These are phyloP conservation scores for Chymomyza procnemis DNA, from an alignment of 2,888 invertebrate genomes.

Conservation along the genomic window DNA sequence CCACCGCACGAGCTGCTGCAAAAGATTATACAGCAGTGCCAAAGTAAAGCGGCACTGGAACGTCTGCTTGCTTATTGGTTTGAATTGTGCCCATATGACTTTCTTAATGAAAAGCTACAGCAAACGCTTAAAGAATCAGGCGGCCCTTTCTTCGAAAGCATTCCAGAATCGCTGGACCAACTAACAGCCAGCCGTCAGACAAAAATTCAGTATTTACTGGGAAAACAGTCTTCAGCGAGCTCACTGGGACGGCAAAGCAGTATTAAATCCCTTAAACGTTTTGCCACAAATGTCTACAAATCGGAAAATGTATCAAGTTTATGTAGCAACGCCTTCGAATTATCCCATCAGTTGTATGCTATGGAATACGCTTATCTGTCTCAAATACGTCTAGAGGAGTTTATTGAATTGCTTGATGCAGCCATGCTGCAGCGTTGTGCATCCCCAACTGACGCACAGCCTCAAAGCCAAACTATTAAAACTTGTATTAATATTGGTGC, in stretches of 20 bases:
- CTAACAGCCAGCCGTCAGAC: conserved; percentile 78
- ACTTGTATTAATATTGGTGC: neutral
- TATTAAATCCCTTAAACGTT: conserved; percentile 79
- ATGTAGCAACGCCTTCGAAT: conserved; percentile 86
- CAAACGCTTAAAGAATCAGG: conserved; percentile 85
- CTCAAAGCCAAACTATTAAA: conserved; percentile 86
- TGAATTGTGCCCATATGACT: conserved; percentile 95
- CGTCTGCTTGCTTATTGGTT: conserved; percentile 92
- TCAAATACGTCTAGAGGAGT: conserved; percentile 96
- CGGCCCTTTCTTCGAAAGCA: conserved; percentile 79
- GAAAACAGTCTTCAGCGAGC: conserved; percentile 46
- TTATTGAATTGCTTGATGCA: conserved; percentile 91
- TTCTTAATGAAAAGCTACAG: conserved; percentile 94
- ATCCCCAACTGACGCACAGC: conserved; percentile 79
- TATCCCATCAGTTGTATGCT: conserved; percentile 95
- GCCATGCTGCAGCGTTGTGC: conserved; percentile 83
- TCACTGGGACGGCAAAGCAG: conserved; percentile 61
- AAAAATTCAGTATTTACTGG: conserved; percentile 55
- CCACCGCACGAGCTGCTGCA: conserved; percentile 90
- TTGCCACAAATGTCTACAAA: conserved; percentile 53
- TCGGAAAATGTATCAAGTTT: conserved; percentile 82
- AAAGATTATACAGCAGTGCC: conserved; percentile 85
- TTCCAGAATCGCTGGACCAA: conserved; percentile 26
- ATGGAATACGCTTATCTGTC: conserved; percentile 94
- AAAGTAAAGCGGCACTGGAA: conserved; percentile 76